These are phyloP conservation scores for Caenorhabditis remanei DNA, from an alignment of 1,140 invertebrate genomes.

Conservation along the genomic window DNA sequence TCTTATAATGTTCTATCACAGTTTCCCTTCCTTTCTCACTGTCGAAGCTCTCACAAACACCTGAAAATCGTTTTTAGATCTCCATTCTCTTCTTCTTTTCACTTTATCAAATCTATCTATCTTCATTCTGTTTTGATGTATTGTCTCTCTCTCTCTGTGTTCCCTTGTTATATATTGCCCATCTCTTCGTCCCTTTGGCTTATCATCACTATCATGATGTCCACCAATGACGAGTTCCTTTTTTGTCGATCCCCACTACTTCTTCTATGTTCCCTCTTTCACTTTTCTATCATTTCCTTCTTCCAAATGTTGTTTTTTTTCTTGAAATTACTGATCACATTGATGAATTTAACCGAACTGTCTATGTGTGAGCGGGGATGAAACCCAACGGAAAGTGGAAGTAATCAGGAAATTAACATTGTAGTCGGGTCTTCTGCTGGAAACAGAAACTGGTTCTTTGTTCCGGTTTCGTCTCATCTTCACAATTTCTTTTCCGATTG, in stretches of 20 bases:
- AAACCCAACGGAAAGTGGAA: conserved; percentile 1
- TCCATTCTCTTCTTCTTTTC: not conserved
- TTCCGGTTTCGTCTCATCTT: conserved; percentile 46
- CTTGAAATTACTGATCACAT: not conserved
- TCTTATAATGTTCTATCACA: not conserved
- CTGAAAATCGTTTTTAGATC: not conserved
- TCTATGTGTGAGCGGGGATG: not conserved
- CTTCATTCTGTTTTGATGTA: conserved; percentile 44
- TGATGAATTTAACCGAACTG: conserved; percentile 30
- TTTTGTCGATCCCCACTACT: conserved; percentile 16
- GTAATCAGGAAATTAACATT: conserved; percentile 49
- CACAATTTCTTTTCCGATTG: conserved; percentile 32
- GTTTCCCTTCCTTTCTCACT: not conserved
- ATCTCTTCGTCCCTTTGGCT: conserved; percentile 41
- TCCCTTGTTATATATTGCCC: conserved; percentile 27
- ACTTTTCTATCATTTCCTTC: not conserved
- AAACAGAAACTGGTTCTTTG: conserved; percentile 44
- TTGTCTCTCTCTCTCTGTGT: conserved; percentile 1
- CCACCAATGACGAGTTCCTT: conserved; percentile 41
- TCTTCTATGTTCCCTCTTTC: not conserved
- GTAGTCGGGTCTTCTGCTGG: conserved; percentile 13
- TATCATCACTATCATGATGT: conserved; percentile 50
- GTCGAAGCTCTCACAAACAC: not conserved
- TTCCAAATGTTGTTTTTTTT: not conserved
- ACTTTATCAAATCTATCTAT: conserved; percentile 24